Conservation (phyloP, 2,113 vertebrate species). For the Poeciliopsis turrubarensis region DNA sequence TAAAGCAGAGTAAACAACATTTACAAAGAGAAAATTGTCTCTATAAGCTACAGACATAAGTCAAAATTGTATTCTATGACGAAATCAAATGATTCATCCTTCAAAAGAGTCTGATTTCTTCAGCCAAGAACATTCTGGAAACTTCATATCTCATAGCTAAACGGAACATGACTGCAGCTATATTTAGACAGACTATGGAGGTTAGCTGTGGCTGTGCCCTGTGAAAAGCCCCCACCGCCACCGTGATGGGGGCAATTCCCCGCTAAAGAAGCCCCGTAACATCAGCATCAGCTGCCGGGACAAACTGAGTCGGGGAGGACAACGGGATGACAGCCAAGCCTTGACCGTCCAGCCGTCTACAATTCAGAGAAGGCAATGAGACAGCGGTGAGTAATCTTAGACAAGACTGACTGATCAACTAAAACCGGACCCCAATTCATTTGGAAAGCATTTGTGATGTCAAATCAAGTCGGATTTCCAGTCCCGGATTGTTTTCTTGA, state of each 20-base stretch:
- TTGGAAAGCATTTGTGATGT: conserved; percentile 22
- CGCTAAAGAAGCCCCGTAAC: conserved; percentile 43
- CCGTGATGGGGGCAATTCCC: conserved; percentile 55
- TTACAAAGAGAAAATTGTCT: too few species aligned
- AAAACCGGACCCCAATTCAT: conserved; percentile 18
- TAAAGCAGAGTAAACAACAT: too few species aligned
- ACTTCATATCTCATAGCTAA: conserved; percentile 55
- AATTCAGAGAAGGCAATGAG: conserved; percentile 42
- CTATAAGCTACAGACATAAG: too few species aligned
- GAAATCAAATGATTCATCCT: neutral
- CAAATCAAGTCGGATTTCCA: conserved; percentile 1
- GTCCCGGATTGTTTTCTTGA: neutral
- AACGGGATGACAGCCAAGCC: conserved; percentile 48
- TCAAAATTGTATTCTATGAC: too few species aligned
- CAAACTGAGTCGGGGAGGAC: conserved; percentile 67
- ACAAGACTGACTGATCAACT: conserved; percentile 21
- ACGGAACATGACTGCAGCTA: conserved; percentile 51
- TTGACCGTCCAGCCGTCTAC: conserved; percentile 27
- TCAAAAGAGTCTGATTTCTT: conserved; percentile 35
- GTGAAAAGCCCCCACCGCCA: conserved; percentile 43
- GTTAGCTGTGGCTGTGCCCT: conserved; percentile 44
- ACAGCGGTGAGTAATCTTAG: conserved; percentile 45
- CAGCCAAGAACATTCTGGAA: conserved; percentile 16
- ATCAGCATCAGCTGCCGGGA: conserved; percentile 69
- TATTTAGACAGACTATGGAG: conserved; percentile 64